Evolutionary conservation across 2,888 invertebrate genomes (phyloP).

Genomic region (Polymixis flavicincta): DNA sequence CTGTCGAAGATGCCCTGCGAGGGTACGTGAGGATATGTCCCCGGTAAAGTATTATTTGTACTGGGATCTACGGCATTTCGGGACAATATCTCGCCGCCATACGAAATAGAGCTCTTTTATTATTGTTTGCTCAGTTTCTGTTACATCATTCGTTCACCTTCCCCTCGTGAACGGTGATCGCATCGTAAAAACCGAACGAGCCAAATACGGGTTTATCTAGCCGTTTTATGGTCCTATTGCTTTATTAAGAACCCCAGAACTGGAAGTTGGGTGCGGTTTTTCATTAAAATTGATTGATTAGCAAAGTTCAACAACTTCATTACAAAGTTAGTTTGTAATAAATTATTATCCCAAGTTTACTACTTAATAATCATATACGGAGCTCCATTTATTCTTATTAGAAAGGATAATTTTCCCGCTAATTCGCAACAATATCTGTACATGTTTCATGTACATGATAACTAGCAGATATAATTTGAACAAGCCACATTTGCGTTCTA

Average conservation of each 20-base stretch:
- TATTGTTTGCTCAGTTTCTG: conserved; percentile 58
- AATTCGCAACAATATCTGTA: conserved; percentile 46
- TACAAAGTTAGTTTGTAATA: conserved; percentile 49
- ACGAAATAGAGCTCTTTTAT: conserved; percentile 51
- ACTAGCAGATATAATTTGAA: conserved; percentile 67
- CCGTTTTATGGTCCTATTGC: conserved; percentile 41
- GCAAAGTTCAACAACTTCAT: conserved; percentile 58
- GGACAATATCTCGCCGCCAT: conserved; percentile 53
- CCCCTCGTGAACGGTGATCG: conserved; percentile 48
- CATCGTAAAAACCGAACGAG: conserved; percentile 54
- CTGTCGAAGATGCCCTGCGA: conserved; percentile 70
- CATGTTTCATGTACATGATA: conserved; percentile 42
- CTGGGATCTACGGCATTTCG: conserved; percentile 62
- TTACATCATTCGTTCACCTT: conserved; percentile 56
- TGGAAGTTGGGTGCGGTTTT: conserved; percentile 54
- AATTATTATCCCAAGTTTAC: conserved; percentile 51
- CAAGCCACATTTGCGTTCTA: conserved; percentile 65
- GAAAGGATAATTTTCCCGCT: conserved; percentile 31
- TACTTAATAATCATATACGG: conserved; percentile 53
- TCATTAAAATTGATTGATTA: conserved; percentile 67
- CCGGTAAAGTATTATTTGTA: conserved; percentile 65
- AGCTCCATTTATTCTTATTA: conserved; percentile 46
- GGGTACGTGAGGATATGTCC: conserved; percentile 61
- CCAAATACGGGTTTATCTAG: conserved; percentile 52
- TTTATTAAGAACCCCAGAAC: conserved; percentile 59